Base-by-base conservation (phyloP, 2,888 invertebrate species). In the Hedychridium roseum region DNA sequence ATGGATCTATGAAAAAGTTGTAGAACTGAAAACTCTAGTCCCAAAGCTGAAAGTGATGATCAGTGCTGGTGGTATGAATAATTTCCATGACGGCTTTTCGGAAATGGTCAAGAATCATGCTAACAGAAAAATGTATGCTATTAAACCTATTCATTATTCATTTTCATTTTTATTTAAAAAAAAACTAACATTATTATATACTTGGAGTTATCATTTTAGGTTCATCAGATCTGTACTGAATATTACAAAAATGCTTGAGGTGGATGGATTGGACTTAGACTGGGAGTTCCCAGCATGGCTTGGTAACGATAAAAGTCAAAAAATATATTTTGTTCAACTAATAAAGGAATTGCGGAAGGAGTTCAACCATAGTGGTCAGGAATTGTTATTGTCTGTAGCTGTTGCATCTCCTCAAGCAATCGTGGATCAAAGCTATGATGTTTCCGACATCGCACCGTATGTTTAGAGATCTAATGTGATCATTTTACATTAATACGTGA, bases 281-380 rank as follows among this genome's bases (percentile, higher is more conserved):
- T 93, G 92, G 92, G 94, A 94, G 73, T 94, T 93, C 76, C 94
- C 94, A 1, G 88, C 85, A 0, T 82, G 88, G 68, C 65, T 73
- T 28, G 73, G 63, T 36, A 65, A 54, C 12, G 66, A 75, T 56
- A 78, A 79, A 50, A 79, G 84, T 16, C 88, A 92, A 68, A 83
- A 85, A 44, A 85, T 87, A 72, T 89, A 90, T 76, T 91, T 92
- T 66, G 85, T 87, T 1, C 88, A 89, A 67, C 79, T 93, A 17
- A 77, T 92, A 3, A 80, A 86, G 47, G 92, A 93, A 77, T 85
- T 92, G 28, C 83, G 88, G 12, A 81, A 82, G 53, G 88, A 88
- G 63, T 88, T 88, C 66, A 79, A 83, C 12, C 81, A 85, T 21
- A 80, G 80, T 53, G 60, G 62, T 46, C 83, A 85, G 45, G 84